Percentiles rank a stretch among this genome's conserved stretches.
Conservation (phyloP, 2,797 vertebrate species). For the Aselliscus stoliczkanus region DNA sequence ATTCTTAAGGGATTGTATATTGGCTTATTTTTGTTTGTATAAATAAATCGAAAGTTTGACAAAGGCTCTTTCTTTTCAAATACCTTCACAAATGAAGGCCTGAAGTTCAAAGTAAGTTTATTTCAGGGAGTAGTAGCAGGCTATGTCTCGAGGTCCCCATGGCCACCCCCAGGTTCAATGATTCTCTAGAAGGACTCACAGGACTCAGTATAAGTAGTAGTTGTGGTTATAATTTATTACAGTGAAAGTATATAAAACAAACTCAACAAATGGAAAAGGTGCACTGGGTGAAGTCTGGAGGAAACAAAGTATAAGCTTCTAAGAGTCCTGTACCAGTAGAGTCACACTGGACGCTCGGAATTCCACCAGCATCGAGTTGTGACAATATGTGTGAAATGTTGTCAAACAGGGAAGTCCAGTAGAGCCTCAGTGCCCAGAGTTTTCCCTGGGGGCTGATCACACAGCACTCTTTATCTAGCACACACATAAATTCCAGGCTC, state of each 20-base stretch:
- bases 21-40: background rate
- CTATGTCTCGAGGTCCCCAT: background rate
- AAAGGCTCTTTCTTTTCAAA: background rate
- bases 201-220: background rate
- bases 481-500: background rate
- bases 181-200: background rate
- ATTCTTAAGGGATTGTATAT: background rate
- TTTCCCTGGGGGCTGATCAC: background rate
- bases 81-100: background rate
- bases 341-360: too few relatives aligned
- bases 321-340: background rate
- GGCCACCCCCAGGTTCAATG: background rate
- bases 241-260: background rate
- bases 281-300: background rate
- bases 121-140: background rate
- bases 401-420: background rate
- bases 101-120: background rate
- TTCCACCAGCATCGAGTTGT: background rate
- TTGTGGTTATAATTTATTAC: background rate
- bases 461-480: background rate
- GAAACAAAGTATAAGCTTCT: background rate
- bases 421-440: background rate
- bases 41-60: background rate
- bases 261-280: background rate
- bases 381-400: background rate